A percentile compares a stretch with the other conserved stretches of the same genome.
Evolutionary conservation across 2,113 vertebrate species (phyloP).

Genomic region (Bothrops jararaca): DNA sequence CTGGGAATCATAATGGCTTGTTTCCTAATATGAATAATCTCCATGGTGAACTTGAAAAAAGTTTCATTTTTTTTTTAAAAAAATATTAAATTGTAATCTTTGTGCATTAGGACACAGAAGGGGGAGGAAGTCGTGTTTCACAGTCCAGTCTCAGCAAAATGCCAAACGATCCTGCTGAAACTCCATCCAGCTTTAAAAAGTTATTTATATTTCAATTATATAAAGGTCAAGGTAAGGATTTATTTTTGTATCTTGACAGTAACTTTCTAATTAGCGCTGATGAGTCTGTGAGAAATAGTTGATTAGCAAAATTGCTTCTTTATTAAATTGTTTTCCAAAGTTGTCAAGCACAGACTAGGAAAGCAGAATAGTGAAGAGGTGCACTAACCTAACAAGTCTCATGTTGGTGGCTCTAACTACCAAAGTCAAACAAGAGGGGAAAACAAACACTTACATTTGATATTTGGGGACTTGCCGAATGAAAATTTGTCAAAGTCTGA

Average conservation of each 20-base stretch:
- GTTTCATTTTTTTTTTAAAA: neutral
- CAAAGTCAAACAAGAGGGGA: constrained; percentile 1
- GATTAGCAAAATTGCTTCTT: constrained; percentile 33
- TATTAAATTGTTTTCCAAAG: constrained; percentile 18
- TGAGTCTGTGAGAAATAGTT: constrained; percentile 1
- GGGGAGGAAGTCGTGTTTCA: neutral
- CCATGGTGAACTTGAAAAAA: neutral
- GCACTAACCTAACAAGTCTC: neutral
- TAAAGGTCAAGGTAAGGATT: constrained; percentile 18
- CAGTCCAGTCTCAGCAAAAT: neutral
- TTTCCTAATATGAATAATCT: neutral
- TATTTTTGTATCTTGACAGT: constrained; percentile 19
- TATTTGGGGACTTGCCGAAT: constrained; percentile 20
- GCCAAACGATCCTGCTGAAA: neutral
- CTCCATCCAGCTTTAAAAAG: neutral
- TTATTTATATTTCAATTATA: constrained; percentile 27
- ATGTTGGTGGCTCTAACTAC: neutral
- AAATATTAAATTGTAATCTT: neutral
- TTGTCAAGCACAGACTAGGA: neutral
- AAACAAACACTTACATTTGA: constrained; percentile 15
- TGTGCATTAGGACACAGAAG: neutral
- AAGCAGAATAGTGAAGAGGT: neutral
- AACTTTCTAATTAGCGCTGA: constrained; percentile 23
- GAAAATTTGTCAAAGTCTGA: constrained; percentile 35
- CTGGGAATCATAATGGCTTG: neutral